Conservation (phyloP, 2,888 invertebrate genomes). For the Pyrrhia umbra region DNA sequence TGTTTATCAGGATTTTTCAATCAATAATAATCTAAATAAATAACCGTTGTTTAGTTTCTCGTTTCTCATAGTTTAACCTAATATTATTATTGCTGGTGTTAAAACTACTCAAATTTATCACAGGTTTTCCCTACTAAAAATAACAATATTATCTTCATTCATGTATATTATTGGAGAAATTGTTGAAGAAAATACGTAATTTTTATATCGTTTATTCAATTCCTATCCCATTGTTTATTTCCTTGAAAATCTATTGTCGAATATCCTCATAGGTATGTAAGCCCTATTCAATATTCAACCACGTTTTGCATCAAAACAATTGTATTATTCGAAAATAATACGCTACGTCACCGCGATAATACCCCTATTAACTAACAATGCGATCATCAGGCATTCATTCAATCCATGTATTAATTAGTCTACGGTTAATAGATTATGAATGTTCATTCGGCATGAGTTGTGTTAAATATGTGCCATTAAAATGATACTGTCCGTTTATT, state of each 20-base stretch:
- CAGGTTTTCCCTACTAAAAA: too few relatives aligned
- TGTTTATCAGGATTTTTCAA: too few relatives aligned
- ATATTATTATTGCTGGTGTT: too few relatives aligned
- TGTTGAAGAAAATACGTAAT: too few relatives aligned
- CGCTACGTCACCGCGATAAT: constrained; percentile 37
- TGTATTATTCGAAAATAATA: constrained; percentile 39
- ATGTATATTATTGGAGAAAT: too few relatives aligned
- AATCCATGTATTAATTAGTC: constrained; percentile 50
- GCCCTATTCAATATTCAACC: neutral
- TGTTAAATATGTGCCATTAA: constrained; percentile 15
- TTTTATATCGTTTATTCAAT: too few relatives aligned
- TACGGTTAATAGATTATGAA: constrained; percentile 40
- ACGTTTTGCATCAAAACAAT: constrained; percentile 26
- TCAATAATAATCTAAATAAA: too few relatives aligned
- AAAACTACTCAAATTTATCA: too few relatives aligned
- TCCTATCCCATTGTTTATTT: neutral
- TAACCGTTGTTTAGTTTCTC: too few relatives aligned
- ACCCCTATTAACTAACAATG: constrained; percentile 54
- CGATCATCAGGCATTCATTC: constrained; percentile 47
- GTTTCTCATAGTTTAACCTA: too few relatives aligned
- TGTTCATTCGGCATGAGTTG: constrained; percentile 25
- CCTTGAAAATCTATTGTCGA: neutral
- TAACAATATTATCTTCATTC: too few relatives aligned
- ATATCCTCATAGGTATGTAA: neutral
- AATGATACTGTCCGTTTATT: constrained; percentile 12